phyloP scores from a whole-genome alignment of 2,888 invertebrate genomes.

The Protonemura montana region DNA sequence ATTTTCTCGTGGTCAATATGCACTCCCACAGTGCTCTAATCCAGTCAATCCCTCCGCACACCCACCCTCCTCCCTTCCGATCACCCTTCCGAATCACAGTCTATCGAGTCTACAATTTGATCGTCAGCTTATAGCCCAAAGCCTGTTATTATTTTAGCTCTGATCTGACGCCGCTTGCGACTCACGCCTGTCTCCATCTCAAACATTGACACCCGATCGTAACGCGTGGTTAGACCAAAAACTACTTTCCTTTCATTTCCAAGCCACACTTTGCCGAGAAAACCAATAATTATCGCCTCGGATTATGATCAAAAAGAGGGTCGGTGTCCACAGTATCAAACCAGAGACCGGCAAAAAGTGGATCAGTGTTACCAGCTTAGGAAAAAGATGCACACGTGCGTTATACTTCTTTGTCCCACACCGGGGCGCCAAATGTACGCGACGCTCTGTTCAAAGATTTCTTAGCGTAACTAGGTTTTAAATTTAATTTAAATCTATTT shows the following conservation, averaged over 20 bases:
- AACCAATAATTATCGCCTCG: conserved; percentile 38
- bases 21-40: not conserved
- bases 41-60: conserved; percentile 12
- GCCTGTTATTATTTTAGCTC: conserved; percentile 38
- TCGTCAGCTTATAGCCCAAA: conserved; percentile 31
- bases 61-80: not conserved
- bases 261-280: conserved; percentile 38
- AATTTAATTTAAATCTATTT: not conserved
- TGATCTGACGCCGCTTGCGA: not conserved
- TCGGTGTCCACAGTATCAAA: not conserved
- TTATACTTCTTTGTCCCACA: not conserved
- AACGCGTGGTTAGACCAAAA: not conserved
- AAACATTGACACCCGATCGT: conserved; percentile 8
- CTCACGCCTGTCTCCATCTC: not conserved
- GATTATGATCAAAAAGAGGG: conserved; percentile 26
- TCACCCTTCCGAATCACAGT: not conserved
- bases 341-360: conserved; percentile 20
- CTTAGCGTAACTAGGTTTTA: not conserved
- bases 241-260: conserved; percentile 36
- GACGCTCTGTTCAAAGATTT: not conserved
- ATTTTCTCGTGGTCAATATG: not conserved
- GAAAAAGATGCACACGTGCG: conserved; percentile 18
- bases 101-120: conserved; percentile 30
- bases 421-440: not conserved
- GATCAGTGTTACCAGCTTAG: conserved; percentile 16